phyloP scores from a whole-genome alignment of 2,797 vertebrate genomes.

The Luscinia luscinia region DNA sequence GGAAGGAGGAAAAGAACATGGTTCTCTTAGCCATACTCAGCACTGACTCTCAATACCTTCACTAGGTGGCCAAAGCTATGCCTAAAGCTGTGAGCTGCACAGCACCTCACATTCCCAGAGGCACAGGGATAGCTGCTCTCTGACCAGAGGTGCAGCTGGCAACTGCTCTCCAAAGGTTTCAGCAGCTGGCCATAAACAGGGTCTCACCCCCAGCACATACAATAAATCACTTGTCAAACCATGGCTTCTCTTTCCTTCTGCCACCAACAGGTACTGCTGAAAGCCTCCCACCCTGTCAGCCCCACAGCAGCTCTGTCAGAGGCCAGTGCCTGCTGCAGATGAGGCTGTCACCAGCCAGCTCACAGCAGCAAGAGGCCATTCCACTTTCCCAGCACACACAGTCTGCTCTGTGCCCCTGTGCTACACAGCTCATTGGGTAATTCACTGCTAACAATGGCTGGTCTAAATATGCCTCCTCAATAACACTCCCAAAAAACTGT shows the following conservation, averaged over 20 bases:
- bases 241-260: not conserved
- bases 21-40: not conserved
- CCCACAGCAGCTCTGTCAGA: not conserved
- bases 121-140: not conserved
- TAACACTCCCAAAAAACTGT: accelerated
- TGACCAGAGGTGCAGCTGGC: not conserved
- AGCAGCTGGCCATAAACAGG: not conserved
- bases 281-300: not conserved
- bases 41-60: not conserved
- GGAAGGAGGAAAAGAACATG: not conserved
- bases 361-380: not conserved
- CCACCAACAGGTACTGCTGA: not conserved
- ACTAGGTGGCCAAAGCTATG: not conserved
- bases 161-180: not conserved
- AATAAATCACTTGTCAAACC: not conserved
- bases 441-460: not conserved
- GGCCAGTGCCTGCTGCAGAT: not conserved
- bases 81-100: not conserved
- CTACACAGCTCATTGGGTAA: not conserved
- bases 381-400: not conserved
- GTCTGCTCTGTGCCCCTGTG: not conserved
- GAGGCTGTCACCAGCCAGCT: not conserved
- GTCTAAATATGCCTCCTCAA: not conserved
- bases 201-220: not conserved
- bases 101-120: not conserved